A percentile compares a stretch with the other conserved stretches of the same genome.
Conservation (phyloP, 1,140 invertebrate genomes). For the Prorops nasuta region DNA sequence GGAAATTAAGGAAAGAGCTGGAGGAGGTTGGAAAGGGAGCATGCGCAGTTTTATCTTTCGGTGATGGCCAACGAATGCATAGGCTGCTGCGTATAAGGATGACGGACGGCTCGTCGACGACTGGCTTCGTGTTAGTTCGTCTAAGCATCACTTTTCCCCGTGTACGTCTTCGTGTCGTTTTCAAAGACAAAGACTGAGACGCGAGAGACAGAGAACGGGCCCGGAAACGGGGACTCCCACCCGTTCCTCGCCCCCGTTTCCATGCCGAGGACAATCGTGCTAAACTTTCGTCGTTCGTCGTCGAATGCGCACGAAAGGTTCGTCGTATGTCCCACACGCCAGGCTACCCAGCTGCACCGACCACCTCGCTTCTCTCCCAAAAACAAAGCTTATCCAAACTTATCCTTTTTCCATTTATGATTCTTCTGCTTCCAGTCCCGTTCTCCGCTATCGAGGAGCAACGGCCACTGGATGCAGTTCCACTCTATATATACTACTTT, state of each 20-base stretch:
- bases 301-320: conserved; percentile 28
- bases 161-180: conserved; percentile 41
- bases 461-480: too few relatives aligned
- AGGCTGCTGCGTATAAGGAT: too few relatives aligned
- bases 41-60: too few relatives aligned
- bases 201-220: conserved; percentile 34
- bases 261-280: conserved; percentile 26
- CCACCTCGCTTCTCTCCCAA: not conserved
- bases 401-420: too few relatives aligned
- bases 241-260: conserved; percentile 24
- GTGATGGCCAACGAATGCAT: too few relatives aligned
- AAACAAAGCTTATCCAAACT: too few relatives aligned
- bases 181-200: conserved; percentile 31
- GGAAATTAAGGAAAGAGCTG: too few relatives aligned
- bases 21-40: too few relatives aligned
- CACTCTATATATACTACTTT: too few relatives aligned
- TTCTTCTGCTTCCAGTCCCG: too few relatives aligned
- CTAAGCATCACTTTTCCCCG: conserved; percentile 36
- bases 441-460: too few relatives aligned
- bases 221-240: conserved; percentile 20
- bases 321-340: conserved; percentile 12
- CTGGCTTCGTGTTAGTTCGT: conserved; percentile 18
- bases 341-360: too few relatives aligned
- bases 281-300: conserved; percentile 30
- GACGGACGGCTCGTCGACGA: conserved; percentile 16